Evolutionary conservation across 2,888 invertebrate genomes (phyloP).

Genomic region (Mamestra brassicae): DNA sequence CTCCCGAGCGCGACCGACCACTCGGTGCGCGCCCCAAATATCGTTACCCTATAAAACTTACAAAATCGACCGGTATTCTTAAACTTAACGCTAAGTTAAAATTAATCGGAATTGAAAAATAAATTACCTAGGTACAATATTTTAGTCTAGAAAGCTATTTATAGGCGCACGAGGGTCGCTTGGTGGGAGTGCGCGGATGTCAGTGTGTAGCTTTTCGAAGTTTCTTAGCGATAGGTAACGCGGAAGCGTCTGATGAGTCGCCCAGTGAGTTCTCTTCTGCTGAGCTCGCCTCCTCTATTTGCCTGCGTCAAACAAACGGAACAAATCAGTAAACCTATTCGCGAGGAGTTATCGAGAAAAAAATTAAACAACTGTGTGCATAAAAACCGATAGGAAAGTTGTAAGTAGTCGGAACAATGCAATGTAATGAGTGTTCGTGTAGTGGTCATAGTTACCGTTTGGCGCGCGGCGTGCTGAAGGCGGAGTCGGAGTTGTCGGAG

Average conservation of each 20-base stretch:
- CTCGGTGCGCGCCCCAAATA: conserved; percentile 84
- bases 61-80: conserved; percentile 90
- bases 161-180: conserved; percentile 86
- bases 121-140: conserved; percentile 92
- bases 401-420: conserved; percentile 38
- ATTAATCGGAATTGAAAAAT: conserved; percentile 91
- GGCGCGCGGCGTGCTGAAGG: conserved; percentile 89
- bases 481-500: conserved; percentile 88
- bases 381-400: conserved; percentile 42
- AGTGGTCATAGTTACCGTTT: conserved; percentile 79
- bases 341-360: conserved; percentile 24
- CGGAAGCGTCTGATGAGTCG: conserved; percentile 80
- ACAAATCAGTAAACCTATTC: conserved; percentile 35
- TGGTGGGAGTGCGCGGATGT: conserved; percentile 84
- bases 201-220: conserved; percentile 88
- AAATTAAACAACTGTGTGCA: conserved; percentile 58
- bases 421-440: conserved; percentile 35
- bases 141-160: conserved; percentile 90
- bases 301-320: conserved; percentile 74
- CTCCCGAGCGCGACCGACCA: conserved; percentile 78
- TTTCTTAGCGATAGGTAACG: conserved; percentile 86
- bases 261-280: conserved; percentile 90
- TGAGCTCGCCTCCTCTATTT: conserved; percentile 89
- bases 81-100: conserved; percentile 90
- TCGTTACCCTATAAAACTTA: conserved; percentile 91